Evolutionary conservation across 2,113 vertebrate species (phyloP).

Genomic region (Syngnathoides biaculeatus): DNA sequence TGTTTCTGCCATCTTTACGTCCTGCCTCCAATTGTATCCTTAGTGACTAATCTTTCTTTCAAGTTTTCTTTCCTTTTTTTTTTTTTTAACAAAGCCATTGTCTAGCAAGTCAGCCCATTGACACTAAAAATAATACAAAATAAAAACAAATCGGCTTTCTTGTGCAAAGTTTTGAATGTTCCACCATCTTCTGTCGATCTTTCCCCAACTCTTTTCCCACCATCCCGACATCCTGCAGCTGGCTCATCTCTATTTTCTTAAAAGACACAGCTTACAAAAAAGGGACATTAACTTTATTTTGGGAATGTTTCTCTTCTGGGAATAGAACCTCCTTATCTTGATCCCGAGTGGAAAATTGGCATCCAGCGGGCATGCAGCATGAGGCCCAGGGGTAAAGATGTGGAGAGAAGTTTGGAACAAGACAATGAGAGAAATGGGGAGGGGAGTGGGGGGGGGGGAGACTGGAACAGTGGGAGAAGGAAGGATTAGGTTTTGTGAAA

Average conservation of each 20-base stretch:
- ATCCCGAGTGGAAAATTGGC: slow-evolving; percentile 59
- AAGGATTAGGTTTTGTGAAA: slow-evolving; percentile 51
- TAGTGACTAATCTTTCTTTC: slow-evolving; percentile 29
- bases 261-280: slow-evolving; percentile 19
- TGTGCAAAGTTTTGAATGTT: not conserved
- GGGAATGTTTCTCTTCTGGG: slow-evolving; percentile 38
- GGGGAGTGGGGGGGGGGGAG: slow-evolving; percentile 3
- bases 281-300: slow-evolving; percentile 27
- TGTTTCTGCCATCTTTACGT: slow-evolving; percentile 38
- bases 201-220: slow-evolving; percentile 19
- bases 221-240: slow-evolving; percentile 38
- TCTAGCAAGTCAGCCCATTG: not conserved
- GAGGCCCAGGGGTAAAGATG: slow-evolving; percentile 8
- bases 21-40: slow-evolving; percentile 21
- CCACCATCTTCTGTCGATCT: slow-evolving; percentile 14
- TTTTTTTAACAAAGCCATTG: not conserved
- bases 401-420: slow-evolving; percentile 20
- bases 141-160: not conserved
- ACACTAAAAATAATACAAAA: not conserved
- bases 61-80: slow-evolving; percentile 2
- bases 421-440: slow-evolving; percentile 3
- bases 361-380: slow-evolving; percentile 31
- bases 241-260: slow-evolving; percentile 31
- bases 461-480: slow-evolving; percentile 27
- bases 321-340: slow-evolving; percentile 55